These are phyloP conservation scores for Edolisoma coerulescens DNA, from an alignment of 2,113 vertebrate species.

Conservation along the genomic window DNA sequence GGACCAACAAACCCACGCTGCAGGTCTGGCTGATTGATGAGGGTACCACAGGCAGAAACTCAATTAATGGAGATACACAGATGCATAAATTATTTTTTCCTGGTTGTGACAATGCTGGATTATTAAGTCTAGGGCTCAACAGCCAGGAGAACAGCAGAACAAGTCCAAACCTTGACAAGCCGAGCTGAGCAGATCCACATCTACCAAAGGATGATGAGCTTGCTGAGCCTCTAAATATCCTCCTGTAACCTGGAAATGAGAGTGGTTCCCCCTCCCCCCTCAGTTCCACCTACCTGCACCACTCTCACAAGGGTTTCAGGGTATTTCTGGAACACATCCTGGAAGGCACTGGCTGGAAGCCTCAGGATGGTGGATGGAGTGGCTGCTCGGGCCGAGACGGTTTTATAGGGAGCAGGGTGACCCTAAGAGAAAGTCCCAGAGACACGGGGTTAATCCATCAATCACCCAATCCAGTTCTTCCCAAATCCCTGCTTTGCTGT, in stretches of 20 bases:
- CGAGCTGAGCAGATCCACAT: accelerated
- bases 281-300: slow-evolving; percentile 77
- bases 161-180: neutral
- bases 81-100: neutral
- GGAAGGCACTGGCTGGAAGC: slow-evolving; percentile 87
- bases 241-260: neutral
- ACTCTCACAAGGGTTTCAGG: slow-evolving; percentile 91
- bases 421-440: slow-evolving; percentile 70
- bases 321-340: slow-evolving; percentile 89
- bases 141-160: neutral
- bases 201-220: neutral
- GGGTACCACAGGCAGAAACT: neutral
- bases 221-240: neutral
- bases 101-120: neutral
- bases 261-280: neutral
- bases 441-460: neutral
- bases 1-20: neutral
- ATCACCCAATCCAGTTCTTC: neutral
- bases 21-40: neutral
- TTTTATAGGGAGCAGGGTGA: slow-evolving; percentile 88
- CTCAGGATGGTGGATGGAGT: slow-evolving; percentile 79
- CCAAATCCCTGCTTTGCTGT: neutral
- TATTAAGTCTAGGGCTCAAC: neutral
- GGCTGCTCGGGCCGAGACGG: slow-evolving; percentile 86
- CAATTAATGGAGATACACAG: neutral